phyloP scores from a whole-genome alignment of 2,888 invertebrate genomes.

The Platerodrilus igneus region DNA sequence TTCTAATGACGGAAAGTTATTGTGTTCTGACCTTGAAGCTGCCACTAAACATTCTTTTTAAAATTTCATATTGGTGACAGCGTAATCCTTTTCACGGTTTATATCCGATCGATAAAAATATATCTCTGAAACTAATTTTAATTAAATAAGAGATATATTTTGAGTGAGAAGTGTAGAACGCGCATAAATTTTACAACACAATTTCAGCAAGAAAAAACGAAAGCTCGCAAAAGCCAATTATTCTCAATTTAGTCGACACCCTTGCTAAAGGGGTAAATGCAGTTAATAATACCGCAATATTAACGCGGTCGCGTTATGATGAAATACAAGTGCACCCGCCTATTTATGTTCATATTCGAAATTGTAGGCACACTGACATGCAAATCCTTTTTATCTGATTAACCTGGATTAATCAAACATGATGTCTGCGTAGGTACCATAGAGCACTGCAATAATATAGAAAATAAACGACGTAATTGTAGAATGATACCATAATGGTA shows the following conservation, averaged over 20 bases:
- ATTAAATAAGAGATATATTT: too few species aligned
- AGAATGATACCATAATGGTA: constrained; percentile 1
- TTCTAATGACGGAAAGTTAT: too few species aligned
- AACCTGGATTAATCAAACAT: constrained; percentile 9
- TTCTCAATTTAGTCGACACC: constrained; percentile 14
- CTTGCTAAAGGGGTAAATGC: constrained; percentile 5
- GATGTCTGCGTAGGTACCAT: neutral
- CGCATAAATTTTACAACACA: too few species aligned
- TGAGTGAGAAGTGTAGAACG: too few species aligned
- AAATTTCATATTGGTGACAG: too few species aligned
- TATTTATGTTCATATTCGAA: constrained; percentile 15
- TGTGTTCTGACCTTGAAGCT: too few species aligned
- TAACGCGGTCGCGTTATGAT: constrained; percentile 6
- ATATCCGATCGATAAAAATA: too few species aligned
- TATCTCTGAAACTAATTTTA: too few species aligned
- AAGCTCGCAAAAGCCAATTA: constrained; percentile 15
- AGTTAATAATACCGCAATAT: constrained; percentile 9
- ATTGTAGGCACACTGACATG: constrained; percentile 16
- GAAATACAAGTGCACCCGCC: constrained; percentile 10
- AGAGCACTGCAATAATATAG: constrained; percentile 1
- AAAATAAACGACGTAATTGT: constrained; percentile 3
- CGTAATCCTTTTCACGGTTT: too few species aligned
- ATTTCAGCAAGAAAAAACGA: too few species aligned
- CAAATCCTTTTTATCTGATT: constrained; percentile 18
- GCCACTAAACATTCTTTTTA: too few species aligned